phyloP scores from a whole-genome alignment of 2,113 vertebrate species.

The Oreochromis tanganicae region DNA sequence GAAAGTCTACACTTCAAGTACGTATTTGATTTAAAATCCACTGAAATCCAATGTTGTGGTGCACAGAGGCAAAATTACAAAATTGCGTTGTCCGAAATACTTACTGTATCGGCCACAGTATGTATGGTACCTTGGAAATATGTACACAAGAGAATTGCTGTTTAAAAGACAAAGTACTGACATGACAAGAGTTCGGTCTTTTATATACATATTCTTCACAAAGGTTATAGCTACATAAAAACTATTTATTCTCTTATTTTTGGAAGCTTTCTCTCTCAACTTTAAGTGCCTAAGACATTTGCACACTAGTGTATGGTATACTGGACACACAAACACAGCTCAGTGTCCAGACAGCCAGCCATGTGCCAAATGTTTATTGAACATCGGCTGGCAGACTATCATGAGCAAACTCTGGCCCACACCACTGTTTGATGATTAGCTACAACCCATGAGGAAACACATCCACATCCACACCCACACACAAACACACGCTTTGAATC shows the following conservation, averaged over 20 bases:
- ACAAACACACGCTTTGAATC: constrained; percentile 28
- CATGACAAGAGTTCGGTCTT: neutral
- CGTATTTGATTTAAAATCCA: neutral
- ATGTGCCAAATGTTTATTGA: constrained; percentile 67
- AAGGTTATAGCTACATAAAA: neutral
- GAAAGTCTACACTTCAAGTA: neutral
- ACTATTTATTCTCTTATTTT: neutral
- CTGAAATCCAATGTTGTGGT: neutral
- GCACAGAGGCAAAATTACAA: neutral
- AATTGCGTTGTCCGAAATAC: neutral
- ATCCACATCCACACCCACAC: neutral
- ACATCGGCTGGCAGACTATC: constrained; percentile 53
- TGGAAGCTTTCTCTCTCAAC: neutral
- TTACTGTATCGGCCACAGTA: neutral
- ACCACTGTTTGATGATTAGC: constrained; percentile 60
- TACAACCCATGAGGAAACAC: constrained; percentile 39
- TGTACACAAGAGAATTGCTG: neutral
- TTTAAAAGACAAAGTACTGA: neutral
- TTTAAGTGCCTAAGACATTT: neutral
- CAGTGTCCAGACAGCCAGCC: constrained; percentile 37
- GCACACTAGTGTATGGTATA: neutral
- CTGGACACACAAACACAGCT: neutral
- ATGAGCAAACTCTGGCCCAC: constrained; percentile 55
- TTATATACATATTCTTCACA: neutral
- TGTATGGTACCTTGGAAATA: neutral